Conservation (phyloP, 1,140 invertebrate species). For the Oncopeltus fasciatus region DNA sequence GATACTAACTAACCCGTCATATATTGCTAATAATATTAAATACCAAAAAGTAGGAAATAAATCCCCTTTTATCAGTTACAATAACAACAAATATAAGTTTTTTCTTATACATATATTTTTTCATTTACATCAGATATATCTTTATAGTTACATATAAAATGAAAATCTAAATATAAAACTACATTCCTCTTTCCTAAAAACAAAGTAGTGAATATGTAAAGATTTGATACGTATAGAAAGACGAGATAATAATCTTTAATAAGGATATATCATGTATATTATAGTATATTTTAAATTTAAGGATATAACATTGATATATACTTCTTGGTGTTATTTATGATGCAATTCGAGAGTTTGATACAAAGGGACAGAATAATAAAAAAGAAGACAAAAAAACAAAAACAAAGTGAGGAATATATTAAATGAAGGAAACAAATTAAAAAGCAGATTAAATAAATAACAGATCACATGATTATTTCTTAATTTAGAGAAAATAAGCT, state of each 20-base stretch:
- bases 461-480: too few relatives aligned
- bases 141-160: background rate
- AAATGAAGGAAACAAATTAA: too few relatives aligned
- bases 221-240: conserved; percentile 10
- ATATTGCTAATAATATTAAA: conserved; percentile 9
- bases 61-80: background rate
- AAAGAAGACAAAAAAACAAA: background rate
- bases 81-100: background rate
- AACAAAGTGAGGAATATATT: too few relatives aligned
- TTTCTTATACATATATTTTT: conserved; percentile 3
- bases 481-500: too few relatives aligned
- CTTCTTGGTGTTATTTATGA: conserved; percentile 5
- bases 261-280: conserved; percentile 4
- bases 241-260: conserved; percentile 6
- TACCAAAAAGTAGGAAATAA: conserved; percentile 5
- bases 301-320: background rate
- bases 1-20: conserved; percentile 4
- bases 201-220: conserved; percentile 6
- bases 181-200: background rate
- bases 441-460: too few relatives aligned
- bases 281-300: conserved; percentile 2
- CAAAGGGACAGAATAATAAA: background rate
- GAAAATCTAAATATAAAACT: conserved; percentile 7
- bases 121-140: background rate
- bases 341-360: conserved; percentile 7